A percentile compares a stretch with the other conserved stretches of the same genome.
Conservation (phyloP, 2,113 vertebrate species). For the Castor canadensis region DNA sequence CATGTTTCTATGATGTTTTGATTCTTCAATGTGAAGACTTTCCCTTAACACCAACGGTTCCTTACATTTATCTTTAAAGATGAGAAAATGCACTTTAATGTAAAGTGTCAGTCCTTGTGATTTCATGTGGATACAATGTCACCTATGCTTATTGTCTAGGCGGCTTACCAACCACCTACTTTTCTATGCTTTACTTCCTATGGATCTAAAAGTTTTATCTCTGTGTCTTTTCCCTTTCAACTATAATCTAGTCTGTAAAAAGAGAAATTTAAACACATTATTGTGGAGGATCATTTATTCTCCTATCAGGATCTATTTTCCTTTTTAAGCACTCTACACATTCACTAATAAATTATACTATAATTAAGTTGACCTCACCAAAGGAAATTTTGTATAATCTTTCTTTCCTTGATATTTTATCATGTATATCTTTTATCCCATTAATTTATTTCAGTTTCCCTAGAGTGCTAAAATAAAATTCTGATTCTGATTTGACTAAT, state of each 20-base stretch:
- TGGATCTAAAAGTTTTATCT: slow-evolving; percentile 34
- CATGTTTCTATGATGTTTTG: slow-evolving; percentile 13
- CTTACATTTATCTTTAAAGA: slow-evolving; percentile 37
- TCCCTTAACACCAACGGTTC: slow-evolving; percentile 1
- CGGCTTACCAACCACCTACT: slow-evolving; percentile 19
- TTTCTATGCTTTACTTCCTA: slow-evolving; percentile 25
- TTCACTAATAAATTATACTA: not conserved
- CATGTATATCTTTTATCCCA: slow-evolving; percentile 31
- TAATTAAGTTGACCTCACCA: slow-evolving; percentile 51
- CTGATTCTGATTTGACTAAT: not conserved
- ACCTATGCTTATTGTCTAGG: not conserved
- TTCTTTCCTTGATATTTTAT: slow-evolving; percentile 39
- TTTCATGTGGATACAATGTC: not conserved
- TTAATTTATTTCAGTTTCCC: slow-evolving; percentile 47
- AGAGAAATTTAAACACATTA: slow-evolving; percentile 22
- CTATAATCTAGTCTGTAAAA: slow-evolving; percentile 33
- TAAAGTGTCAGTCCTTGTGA: slow-evolving; percentile 20
- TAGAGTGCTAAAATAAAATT: slow-evolving; percentile 40
- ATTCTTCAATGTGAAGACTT: slow-evolving; percentile 17
- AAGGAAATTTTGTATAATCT: slow-evolving; percentile 38
- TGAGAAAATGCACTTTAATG: slow-evolving; percentile 27
- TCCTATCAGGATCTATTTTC: slow-evolving; percentile 39
- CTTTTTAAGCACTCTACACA: not conserved
- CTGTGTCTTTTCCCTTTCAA: slow-evolving; percentile 47
- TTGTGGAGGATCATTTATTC: not conserved